Percentiles rank a stretch among this genome's conserved stretches.
These are phyloP conservation scores for cattle (Bos taurus) DNA, from an alignment of 2,113 vertebrate species.

Conservation along the genomic window ARS-UCD2.0 NC_037338.1:4798001-4798500, in stretches of 20 bases:
- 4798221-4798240: neutral
- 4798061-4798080: neutral
- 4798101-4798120: neutral
- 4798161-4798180: neutral
- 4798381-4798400: neutral
- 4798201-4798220: neutral
- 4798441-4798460: neutral
- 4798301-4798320: neutral
- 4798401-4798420: neutral
- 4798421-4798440: neutral
- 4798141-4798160: neutral
- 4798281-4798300: too few species aligned
- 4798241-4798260: neutral
- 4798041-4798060: neutral
- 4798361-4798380: neutral
- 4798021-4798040: neutral
- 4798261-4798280: fast-evolving
- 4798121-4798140: neutral
- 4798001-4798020: fast-evolving
- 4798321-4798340: neutral
- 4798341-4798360: neutral
- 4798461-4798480: neutral
- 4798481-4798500: too few species aligned
- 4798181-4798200: neutral
- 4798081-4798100: fast-evolving